Base-by-base conservation (phyloP, 2,888 invertebrate genomes). In the Cyclophora albipunctata region DNA sequence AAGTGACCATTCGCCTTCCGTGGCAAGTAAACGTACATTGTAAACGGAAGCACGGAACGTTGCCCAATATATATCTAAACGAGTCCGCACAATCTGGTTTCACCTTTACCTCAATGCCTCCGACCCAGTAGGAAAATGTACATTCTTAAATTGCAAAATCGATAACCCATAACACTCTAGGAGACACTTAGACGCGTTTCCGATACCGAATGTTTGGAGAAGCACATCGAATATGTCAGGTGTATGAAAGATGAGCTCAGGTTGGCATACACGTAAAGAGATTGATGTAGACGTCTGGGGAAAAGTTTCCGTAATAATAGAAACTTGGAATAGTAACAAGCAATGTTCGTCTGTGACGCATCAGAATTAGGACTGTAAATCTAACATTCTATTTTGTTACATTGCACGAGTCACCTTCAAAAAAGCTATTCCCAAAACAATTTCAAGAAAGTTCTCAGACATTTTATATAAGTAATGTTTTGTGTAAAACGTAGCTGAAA, bases 41-140 rank as follows among this genome's bases (percentile, higher is more conserved):
- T 55, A 74, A 82, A 77, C 80, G 82, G 79, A 78, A 81, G 73
- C 81, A 81, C 78, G 81, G 74, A 78, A 69, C 70, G 64, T 84
- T 84, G 64, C 73, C 69, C 74, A 82, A 79, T 69, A 65, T 59
- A 66, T 64, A 74, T 70, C 74, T 68, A 63, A 73, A 66, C 80
- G 77, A 83, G 84, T 84, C 66, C 82, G 68, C 45, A 60, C 73
- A 64, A 63, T 67, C 67, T 58, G 63, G 75, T 81, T 83, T 81
- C 79, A 81, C 81, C 77, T 84, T 77, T 78, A 67, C 69, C 71
- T 81, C 77, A 75, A 75, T 75, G 73, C 63, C 69, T 71, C 54
- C 50, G 53, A 55, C 5, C 4, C 37, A 37, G 4, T 37, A 5
- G 37, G 47, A 48, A 40, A 58, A 50, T 66, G 63, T 58, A 67